Conservation (phyloP, 92 coral and sea anemone species). For the Desmophyllum pertusum region DNA sequence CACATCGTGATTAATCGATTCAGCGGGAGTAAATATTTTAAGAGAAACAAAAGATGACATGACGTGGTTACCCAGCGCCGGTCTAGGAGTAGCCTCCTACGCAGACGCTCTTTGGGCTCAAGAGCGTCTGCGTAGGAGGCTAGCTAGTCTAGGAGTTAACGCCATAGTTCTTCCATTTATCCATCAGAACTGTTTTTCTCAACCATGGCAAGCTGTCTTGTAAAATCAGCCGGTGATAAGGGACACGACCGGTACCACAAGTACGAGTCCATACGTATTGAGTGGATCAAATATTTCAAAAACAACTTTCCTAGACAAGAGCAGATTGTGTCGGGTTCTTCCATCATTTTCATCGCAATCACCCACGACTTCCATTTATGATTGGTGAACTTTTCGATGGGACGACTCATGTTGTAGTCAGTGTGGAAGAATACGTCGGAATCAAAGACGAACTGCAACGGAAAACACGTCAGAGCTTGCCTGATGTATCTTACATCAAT, state of each 20-base stretch:
- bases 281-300: conserved; percentile 27
- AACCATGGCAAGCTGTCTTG: not conserved
- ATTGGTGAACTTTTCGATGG: conserved; percentile 53
- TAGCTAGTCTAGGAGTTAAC: not conserved
- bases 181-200: not conserved
- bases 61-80: not conserved
- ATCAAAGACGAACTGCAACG: conserved; percentile 48
- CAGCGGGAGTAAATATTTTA: not conserved
- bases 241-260: conserved; percentile 4
- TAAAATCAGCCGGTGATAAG: not conserved
- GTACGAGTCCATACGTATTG: conserved; percentile 26
- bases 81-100: too few species aligned
- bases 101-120: too few species aligned
- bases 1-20: not conserved
- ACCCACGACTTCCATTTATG: conserved; percentile 35
- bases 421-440: conserved; percentile 24
- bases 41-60: not conserved
- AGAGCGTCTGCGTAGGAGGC: too few species aligned
- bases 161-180: not conserved
- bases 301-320: not conserved
- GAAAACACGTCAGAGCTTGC: conserved; percentile 33
- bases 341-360: conserved; percentile 41
- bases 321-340: conserved; percentile 31
- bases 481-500: conserved; percentile 20
- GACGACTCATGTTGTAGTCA: conserved; percentile 43